Evolutionary conservation across 2,888 invertebrate genomes (phyloP).

Genomic region (Lamellibrachia satsuma): DNA sequence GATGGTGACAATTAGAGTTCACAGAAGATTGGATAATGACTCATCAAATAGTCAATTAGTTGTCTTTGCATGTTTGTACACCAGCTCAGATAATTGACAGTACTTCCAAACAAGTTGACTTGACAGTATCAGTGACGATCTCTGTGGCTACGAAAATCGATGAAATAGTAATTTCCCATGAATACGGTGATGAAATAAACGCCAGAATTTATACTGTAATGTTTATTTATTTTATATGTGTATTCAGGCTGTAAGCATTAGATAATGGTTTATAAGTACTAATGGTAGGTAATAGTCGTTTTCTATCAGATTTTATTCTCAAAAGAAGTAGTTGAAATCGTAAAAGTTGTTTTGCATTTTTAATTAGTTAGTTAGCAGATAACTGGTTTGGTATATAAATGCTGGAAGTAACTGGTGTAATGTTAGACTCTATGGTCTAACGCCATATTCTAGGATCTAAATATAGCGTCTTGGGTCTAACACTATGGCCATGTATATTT

Average conservation of each 20-base stretch:
- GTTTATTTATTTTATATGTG: background rate
- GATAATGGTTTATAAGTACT: background rate
- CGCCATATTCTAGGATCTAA: too few species aligned
- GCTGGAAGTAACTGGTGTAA: too few species aligned
- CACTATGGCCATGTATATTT: too few species aligned
- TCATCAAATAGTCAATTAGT: constrained; percentile 13
- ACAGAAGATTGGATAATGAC: background rate
- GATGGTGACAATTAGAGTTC: background rate
- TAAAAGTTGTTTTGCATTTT: background rate
- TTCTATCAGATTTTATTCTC: background rate
- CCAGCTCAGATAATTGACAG: background rate
- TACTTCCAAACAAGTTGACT: background rate
- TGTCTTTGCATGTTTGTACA: background rate
- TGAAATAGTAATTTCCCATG: background rate
- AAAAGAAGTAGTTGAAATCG: background rate
- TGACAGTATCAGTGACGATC: background rate
- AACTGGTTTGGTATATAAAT: too few species aligned
- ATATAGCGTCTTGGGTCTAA: too few species aligned
- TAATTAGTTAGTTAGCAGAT: background rate
- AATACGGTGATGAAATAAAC: background rate
- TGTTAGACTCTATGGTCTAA: too few species aligned
- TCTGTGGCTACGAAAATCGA: background rate
- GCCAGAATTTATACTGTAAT: background rate
- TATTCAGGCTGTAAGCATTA: background rate
- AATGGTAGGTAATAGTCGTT: background rate